Evolutionary conservation across 2,797 vertebrate genomes (phyloP).

Genomic region (Trichosurus vulpecula): DNA sequence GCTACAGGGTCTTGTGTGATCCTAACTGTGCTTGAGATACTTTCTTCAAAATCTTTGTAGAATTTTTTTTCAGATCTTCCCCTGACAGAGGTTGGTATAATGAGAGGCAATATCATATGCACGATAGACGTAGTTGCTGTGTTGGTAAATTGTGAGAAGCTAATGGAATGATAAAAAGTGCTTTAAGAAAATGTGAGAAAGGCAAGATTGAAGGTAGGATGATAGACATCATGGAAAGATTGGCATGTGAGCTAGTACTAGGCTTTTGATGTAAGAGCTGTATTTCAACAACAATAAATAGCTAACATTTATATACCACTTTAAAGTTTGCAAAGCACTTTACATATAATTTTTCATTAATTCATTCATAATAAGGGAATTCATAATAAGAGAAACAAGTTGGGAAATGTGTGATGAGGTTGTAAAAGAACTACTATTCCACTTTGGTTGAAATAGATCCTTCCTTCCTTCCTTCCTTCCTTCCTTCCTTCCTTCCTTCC

Average conservation of each 20-base stretch:
- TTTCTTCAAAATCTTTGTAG: background rate
- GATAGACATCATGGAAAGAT: background rate
- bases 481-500: no score
- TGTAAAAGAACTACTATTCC: background rate
- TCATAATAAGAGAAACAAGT: background rate
- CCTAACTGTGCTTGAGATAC: background rate
- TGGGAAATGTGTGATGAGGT: background rate
- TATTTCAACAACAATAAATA: background rate
- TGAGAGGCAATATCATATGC: background rate
- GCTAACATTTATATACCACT: background rate
- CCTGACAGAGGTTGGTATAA: background rate
- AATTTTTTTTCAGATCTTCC: background rate
- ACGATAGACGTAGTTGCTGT: background rate
- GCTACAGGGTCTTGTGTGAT: background rate
- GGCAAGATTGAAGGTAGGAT: background rate
- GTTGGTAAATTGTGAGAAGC: background rate
- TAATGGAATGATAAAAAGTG: background rate
- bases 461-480: no score
- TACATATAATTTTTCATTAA: background rate
- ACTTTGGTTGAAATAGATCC: background rate
- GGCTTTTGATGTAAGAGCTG: no score
- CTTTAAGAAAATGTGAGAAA: background rate
- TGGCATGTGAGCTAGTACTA: background rate
- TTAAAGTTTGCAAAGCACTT: background rate
- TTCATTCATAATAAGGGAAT: background rate